These are phyloP conservation scores for Anguilla rostrata DNA, from an alignment of 2,113 vertebrate genomes.

Conservation along the genomic window DNA sequence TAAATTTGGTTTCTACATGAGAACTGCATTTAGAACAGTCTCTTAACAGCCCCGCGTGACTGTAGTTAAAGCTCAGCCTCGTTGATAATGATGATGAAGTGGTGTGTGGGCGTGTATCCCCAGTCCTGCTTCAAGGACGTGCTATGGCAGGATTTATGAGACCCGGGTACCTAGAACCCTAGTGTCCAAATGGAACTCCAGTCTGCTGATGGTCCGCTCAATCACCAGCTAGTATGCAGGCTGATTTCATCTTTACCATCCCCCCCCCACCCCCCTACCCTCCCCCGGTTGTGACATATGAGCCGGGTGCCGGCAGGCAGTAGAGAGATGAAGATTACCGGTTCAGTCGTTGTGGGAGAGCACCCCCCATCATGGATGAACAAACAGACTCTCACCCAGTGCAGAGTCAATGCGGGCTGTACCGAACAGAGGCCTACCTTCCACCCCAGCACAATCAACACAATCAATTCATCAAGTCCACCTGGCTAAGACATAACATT, in stretches of 20 bases:
- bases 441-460: neutral
- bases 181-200: conserved; percentile 13
- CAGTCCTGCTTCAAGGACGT: conserved; percentile 7
- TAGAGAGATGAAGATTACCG: conserved; percentile 16
- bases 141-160: conserved; percentile 12
- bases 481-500: neutral
- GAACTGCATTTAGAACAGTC: neutral
- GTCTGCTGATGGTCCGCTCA: conserved; percentile 22
- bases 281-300: conserved; percentile 15
- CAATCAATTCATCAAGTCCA: neutral
- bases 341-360: neutral
- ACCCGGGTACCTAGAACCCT: neutral
- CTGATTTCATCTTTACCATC: conserved; percentile 12
- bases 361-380: neutral
- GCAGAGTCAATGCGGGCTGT: neutral
- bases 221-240: conserved; percentile 8
- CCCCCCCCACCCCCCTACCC: neutral
- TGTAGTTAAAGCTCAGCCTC: neutral
- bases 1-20: neutral
- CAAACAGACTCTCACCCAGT: neutral
- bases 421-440: neutral
- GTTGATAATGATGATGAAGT: conserved; percentile 23
- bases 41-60: neutral
- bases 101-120: neutral
- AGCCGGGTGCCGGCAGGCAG: neutral